These are phyloP conservation scores for Tyria jacobaeae DNA, from an alignment of 2,888 invertebrate species.

Conservation along the genomic window DNA sequence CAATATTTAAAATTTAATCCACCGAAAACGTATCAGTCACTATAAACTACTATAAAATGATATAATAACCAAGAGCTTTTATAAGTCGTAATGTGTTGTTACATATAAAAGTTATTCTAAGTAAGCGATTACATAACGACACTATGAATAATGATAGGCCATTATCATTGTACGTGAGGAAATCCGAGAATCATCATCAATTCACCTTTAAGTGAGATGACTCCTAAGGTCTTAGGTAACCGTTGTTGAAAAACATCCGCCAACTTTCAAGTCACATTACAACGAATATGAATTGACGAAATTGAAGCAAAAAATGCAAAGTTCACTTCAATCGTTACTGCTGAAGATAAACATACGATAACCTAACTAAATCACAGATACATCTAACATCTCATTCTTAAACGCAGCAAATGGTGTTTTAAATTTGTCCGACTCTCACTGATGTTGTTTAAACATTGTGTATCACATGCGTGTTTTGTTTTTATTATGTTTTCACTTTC, in stretches of 20 bases:
- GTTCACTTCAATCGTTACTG: constrained; percentile 37
- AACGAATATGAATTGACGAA: constrained; percentile 17
- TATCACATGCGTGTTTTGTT: constrained; percentile 18
- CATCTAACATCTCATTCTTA: not conserved
- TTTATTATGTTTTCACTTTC: constrained; percentile 43
- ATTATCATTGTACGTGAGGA: constrained; percentile 8
- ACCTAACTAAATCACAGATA: constrained; percentile 9
- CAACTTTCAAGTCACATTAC: constrained; percentile 31
- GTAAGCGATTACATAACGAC: not conserved
- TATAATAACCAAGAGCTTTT: not conserved
- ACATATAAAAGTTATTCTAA: not conserved
- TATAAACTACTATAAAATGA: not conserved
- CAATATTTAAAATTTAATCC: not conserved
- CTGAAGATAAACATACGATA: constrained; percentile 23
- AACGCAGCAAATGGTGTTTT: not conserved
- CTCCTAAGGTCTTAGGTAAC: constrained; percentile 13
- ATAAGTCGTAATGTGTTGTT: not conserved
- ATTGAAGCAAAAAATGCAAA: constrained; percentile 39
- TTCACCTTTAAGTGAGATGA: constrained; percentile 6
- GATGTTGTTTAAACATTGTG: constrained; percentile 13
- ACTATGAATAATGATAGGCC: constrained; percentile 4
- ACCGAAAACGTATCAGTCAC: not conserved
- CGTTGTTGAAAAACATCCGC: constrained; percentile 10
- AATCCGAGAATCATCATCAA: constrained; percentile 5
- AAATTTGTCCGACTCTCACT: constrained; percentile 1